Base-by-base conservation (phyloP, 64 coral and sea anemone genomes). In the Dendronephthya gigantea region DNA sequence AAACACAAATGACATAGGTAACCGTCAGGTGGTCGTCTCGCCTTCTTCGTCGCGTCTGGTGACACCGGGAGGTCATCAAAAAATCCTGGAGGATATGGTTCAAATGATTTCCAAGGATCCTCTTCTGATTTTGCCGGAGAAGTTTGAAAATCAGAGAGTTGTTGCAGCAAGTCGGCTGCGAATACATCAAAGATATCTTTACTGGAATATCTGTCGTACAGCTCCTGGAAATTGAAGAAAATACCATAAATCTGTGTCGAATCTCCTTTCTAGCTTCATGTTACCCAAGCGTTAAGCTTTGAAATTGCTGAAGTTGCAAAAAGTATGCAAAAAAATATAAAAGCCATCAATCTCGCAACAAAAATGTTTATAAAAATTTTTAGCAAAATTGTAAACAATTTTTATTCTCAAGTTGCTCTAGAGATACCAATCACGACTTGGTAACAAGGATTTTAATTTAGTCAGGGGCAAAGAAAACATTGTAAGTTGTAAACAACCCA, bases 1-100 rank as follows among this genome's bases (percentile, higher is more conserved):
- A 98, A 98, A 30, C 95, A 98, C 9, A 98, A 68, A 65, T 98
- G 95, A 72, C 95, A 98, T 6, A 98, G 39, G 27, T 98, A 98
- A 7, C 95, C 95, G 13, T 98, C 95, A 4, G 95, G 95, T 2
- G 95, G 95, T 36, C 95, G 89, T 45, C 93, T 93, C 79, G 95
- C 9, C 83, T 87, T 83, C 91, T 93, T 84, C 90, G 87, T 37
- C 82, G 82, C 88, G 93, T 87, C 4, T 93, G 87, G 72, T 13
- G 72, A 79, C 7, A 79, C 30, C 15, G 25, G 72, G 9, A 79
- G 32, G 32, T 79, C 72, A 29, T 79, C 72, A 79, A 79, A 79
- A 29, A 79, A 79, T 28, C 72, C 32, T 79, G 29, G 11, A 1
- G 72, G 72, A 19, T 79, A 79, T 17, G 72, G 72, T 11, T 79